Percentiles rank a stretch among this genome's conserved stretches.
These are phyloP conservation scores for Xylota segnis DNA, from an alignment of 2,888 invertebrate species.

Conservation along the genomic window DNA sequence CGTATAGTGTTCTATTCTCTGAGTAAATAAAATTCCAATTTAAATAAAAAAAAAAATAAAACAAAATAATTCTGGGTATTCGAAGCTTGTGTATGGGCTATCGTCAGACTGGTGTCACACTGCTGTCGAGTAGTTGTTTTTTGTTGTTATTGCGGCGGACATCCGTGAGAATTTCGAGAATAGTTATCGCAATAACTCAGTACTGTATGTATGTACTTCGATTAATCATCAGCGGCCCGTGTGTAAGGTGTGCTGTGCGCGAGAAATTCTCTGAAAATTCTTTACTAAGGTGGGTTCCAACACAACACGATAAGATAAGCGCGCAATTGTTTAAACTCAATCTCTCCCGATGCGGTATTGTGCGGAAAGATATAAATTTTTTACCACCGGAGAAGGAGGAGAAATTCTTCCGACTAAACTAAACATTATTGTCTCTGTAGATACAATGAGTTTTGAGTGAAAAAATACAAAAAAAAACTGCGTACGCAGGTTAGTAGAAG, in stretches of 20 bases:
- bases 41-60: slow-evolving; percentile 39
- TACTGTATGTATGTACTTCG: slow-evolving; percentile 19
- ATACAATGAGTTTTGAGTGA: slow-evolving; percentile 9
- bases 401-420: neutral
- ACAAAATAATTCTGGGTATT: slow-evolving; percentile 15
- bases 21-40: slow-evolving; percentile 43
- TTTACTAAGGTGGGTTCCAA: slow-evolving; percentile 1
- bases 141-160: slow-evolving; percentile 44
- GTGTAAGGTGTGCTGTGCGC: slow-evolving; percentile 18
- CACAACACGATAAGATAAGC: slow-evolving; percentile 40
- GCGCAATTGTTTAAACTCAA: slow-evolving; percentile 26
- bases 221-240: slow-evolving; percentile 69
- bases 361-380: slow-evolving; percentile 17
- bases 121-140: slow-evolving; percentile 34
- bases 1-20: slow-evolving; percentile 28
- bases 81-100: slow-evolving; percentile 42
- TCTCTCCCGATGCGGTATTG: slow-evolving; percentile 5
- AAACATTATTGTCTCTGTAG: neutral
- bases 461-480: slow-evolving; percentile 26
- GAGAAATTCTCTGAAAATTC: slow-evolving; percentile 12
- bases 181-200: slow-evolving; percentile 53
- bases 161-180: slow-evolving; percentile 70
- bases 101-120: slow-evolving; percentile 43
- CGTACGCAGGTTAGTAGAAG: slow-evolving; percentile 31
- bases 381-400: neutral